Percentiles rank a stretch among this genome's conserved stretches.
Conservation (phyloP, 1,140 invertebrate genomes). For the Dysdera silvatica region DNA sequence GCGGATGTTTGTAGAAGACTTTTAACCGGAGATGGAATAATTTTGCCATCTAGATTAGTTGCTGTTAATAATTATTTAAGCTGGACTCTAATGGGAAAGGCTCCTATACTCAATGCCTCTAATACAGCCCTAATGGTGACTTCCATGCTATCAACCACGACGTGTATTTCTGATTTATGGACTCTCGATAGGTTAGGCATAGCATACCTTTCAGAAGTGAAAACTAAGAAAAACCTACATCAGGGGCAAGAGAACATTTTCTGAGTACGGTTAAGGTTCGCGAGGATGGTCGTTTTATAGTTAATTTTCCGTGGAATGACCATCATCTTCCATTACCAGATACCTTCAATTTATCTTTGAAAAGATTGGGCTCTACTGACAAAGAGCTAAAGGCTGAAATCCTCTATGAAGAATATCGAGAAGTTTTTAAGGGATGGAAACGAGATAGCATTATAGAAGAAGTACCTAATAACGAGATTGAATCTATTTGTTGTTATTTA, state of each 20-base stretch:
- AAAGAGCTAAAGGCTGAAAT: not conserved
- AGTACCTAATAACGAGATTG: slow-evolving; percentile 9
- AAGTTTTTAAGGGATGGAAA: not conserved
- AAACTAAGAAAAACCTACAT: not conserved
- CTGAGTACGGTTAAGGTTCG: not conserved
- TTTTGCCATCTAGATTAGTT: not conserved
- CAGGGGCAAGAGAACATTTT: not conserved
- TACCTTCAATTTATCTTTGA: not conserved
- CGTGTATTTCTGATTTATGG: not conserved
- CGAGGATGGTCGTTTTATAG: not conserved
- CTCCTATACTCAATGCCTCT: not conserved
- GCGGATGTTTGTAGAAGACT: slow-evolving; percentile 1
- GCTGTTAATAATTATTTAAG: slow-evolving; percentile 4
- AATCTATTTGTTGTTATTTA: slow-evolving; percentile 28
- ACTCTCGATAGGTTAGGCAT: not conserved
- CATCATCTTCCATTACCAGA: not conserved
- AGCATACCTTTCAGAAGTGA: not conserved
- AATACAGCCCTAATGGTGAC: not conserved
- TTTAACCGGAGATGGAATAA: not conserved
- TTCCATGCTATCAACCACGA: not conserved
- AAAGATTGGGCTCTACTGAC: not conserved
- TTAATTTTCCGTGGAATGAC: not conserved
- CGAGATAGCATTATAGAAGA: slow-evolving; percentile 10
- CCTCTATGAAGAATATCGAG: not conserved
- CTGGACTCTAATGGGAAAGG: not conserved